Conservation (phyloP, 2,888 invertebrate species). For the Griposia aprilina region DNA sequence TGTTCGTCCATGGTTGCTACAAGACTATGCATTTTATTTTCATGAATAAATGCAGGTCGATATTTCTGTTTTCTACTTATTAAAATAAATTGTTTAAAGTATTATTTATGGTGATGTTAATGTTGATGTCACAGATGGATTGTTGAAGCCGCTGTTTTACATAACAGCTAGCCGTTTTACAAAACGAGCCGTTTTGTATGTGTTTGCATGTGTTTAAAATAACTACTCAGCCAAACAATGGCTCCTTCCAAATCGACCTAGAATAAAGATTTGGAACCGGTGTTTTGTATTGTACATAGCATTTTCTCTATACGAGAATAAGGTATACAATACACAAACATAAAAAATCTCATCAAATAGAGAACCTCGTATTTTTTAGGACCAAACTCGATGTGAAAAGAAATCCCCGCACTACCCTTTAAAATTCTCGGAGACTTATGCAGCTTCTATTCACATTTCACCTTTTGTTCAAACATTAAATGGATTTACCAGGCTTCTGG, state of each 20-base stretch:
- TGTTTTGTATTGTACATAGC: not conserved
- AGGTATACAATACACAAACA: not conserved
- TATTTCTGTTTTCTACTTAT: too few species aligned
- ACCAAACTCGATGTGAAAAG: not conserved
- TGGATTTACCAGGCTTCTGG: not conserved
- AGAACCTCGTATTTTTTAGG: not conserved
- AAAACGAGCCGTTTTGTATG: too few species aligned
- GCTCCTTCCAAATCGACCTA: not conserved
- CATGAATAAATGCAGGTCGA: too few species aligned
- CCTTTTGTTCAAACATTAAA: constrained; percentile 34
- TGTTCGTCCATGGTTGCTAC: too few species aligned
- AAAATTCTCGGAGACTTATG: not conserved
- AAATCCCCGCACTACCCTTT: not conserved
- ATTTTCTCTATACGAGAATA: not conserved
- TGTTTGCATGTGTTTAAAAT: too few species aligned
- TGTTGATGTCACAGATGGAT: too few species aligned
- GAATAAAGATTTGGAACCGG: not conserved
- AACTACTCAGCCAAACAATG: too few species aligned
- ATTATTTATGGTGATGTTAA: too few species aligned
- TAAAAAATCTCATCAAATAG: not conserved
- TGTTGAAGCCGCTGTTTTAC: too few species aligned
- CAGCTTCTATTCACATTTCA: not conserved
- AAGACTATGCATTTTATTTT: too few species aligned
- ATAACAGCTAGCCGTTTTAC: too few species aligned
- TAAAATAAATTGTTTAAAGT: not conserved